Base-by-base conservation (phyloP, 1,140 invertebrate species). In the Drosophila pallidifrons region DNA sequence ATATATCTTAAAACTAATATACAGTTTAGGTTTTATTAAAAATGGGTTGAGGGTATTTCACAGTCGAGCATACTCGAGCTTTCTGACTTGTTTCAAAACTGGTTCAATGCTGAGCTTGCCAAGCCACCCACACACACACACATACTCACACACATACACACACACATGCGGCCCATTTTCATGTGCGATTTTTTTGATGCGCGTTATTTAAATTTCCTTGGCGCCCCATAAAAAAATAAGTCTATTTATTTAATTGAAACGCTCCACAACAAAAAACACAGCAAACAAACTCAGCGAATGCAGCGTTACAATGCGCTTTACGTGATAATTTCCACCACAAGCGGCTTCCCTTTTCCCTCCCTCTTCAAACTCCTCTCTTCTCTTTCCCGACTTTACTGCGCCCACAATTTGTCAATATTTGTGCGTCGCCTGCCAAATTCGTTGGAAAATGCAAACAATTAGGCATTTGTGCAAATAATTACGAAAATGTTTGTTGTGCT, bases 191-290 rank as follows among this genome's bases (percentile, higher is more conserved):
- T 82, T 82, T 64, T 55, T 25, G 20, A 66, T 70, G 71, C 77
- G 65, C 59, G 73, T 73, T 83, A 79, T 88, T 87, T 87, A 88
- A 88, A 89, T 88, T 88, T 83, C 43, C 68, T 79, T 79, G 82
- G 41, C 64, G 68, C 64, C 52, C 47, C 80, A 51, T 83, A 82
- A 82, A 82, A 88, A 59, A 64, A 63, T 82, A 88, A 89, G 85
- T 86, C 85, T 88, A 88, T 88, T 88, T 89, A 88, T 81, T 88
- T 88, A 88, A 88, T 88, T 88, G 85, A 88, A 83, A 75, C 63
- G 77, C 74, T 71, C 74, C 78, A 78, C 75, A 81, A 77, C 54
- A 75, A 63, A 75, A 63, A 25, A 25, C 20, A 32, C 32, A 32
- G 32, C 0, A 8, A 81, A 77, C 54, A 75, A 63, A 52, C 20